Evolutionary conservation across 2,888 invertebrate species (phyloP), one percentile per base, ranked within the genome.

Genomic region (Athalia rosae): DNA sequence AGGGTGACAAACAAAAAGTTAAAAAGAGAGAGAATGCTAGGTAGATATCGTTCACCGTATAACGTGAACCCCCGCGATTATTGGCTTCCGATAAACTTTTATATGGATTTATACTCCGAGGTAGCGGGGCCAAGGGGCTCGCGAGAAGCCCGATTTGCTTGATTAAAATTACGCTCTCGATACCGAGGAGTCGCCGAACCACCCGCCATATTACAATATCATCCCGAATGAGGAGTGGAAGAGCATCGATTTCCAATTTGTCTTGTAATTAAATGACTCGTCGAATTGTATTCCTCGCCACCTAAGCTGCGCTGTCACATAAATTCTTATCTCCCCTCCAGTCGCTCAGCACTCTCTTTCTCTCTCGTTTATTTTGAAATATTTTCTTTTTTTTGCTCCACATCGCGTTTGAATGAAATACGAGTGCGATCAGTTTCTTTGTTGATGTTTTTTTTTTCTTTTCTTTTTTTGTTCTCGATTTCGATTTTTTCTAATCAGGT

Each of bases 161-260:
- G 73, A 74, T 74, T 74, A 61, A 74, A 74, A 74, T 47, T 61
- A 13, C 61, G 61, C 61, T 4, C 61, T 61, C 7, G 15, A 28
- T 28, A 28, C 53, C 50, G 15, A 15, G 48, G 11, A 74, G 45
- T 71, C 48, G 45, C 15, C 48, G 41, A 48, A 28, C 50, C 50
- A 28, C 28, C 28, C 28, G 13, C 50, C 50, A 50, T 50, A 50
- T 67, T 67, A 47, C 47, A 28, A 28, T 28, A 64, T 64, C 47
- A 64, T 64, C 64, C 45, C 13, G 28, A 67, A 5, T 50, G 67
- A 67, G 67, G 11, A 4, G 47, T 28, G 28, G 28, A 28, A 28
- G 28, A 28, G 28, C 61, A 74, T 74, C 73, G 73, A 74, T 74
- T 61, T 61, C 73, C 73, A 61, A 74, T 74, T 61, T 74, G 73